Evolutionary conservation across 2,888 invertebrate genomes (phyloP), one percentile per base, ranked within the genome.

Genomic region (Tenthredo amoena): DNA sequence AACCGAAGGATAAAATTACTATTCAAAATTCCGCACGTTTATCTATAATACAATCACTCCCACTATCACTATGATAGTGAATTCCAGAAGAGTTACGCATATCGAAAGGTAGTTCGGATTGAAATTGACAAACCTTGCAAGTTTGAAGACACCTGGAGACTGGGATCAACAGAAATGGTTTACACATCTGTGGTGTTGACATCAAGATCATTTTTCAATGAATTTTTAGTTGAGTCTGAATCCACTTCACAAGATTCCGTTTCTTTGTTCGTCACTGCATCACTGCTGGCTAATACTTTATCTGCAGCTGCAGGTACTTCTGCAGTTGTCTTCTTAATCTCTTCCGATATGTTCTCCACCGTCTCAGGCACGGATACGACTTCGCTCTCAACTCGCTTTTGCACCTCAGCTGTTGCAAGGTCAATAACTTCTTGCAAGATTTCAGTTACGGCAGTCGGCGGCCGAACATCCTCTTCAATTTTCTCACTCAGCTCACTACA

Each of bases 341-440:
- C 90, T 4, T 87, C 89, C n/a, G 90, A 88, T 79, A 90, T 89
- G 82, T 90, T 89, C 72, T 89, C 91, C 7, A 91, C 43, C 0
- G 90, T 90, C 62, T 91, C 90, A 4, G 87, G 47, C 21, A 86
- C 87, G 0, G 47, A 40, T 1, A 84, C 37, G 3, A 74, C 50
- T 9, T 26, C 74, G 15, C 82, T 84, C 18, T 79, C 85, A 1
- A 85, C 87, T 43, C 86, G 88, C 72, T 88, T 89, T 34, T 88
- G 84, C 7, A 89, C 86, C 76, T 90, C 88, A 9, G 86, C 88
- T 0, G 86, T 88, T 10, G 90, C 89, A 12, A 89, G 85, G 55
- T 89, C 88, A 62, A 91, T 89, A 34, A 90, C 89, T 81, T 91
- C 88, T 5, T 86, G 84, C 6, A 87, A 50, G 2, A 87, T 85